A percentile compares a stretch with the other conserved stretches of the same genome.
These are phyloP conservation scores for Congeria kusceri DNA, from an alignment of 2,888 invertebrate genomes.

Conservation along the genomic window DNA sequence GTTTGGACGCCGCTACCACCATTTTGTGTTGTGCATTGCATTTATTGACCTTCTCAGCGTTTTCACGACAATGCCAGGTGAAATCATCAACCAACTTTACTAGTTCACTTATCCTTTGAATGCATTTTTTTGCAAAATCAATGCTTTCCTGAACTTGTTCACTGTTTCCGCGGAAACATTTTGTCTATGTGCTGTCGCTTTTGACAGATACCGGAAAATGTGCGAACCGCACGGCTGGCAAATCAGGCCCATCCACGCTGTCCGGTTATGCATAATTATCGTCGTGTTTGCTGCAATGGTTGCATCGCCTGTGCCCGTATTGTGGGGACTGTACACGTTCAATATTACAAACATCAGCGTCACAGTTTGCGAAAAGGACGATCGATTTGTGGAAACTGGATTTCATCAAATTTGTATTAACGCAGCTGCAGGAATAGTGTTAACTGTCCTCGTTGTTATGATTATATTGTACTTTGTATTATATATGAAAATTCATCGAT, in stretches of 20 bases:
- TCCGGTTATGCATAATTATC: background rate
- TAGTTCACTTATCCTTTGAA: constrained; percentile 12
- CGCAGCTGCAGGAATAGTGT: background rate
- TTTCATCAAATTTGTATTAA: background rate
- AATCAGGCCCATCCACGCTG: constrained; percentile 4
- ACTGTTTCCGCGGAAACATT: constrained; percentile 30
- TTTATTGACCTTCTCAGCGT: constrained; percentile 16
- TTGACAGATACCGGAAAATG: constrained; percentile 38
- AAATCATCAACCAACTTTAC: constrained; percentile 18
- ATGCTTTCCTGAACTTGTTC: constrained; percentile 45
- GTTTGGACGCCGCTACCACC: background rate
- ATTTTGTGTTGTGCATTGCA: constrained; percentile 20
- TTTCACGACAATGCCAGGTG: constrained; percentile 20
- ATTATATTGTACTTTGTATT: too few relatives aligned
- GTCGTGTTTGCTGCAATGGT: background rate
- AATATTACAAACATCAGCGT: background rate
- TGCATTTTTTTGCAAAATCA: constrained; percentile 30
- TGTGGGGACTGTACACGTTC: background rate
- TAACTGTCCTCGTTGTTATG: too few relatives aligned
- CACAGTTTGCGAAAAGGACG: constrained; percentile 1
- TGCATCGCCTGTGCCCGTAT: background rate
- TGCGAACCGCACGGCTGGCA: constrained; percentile 38
- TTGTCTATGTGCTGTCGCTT: constrained; percentile 29
- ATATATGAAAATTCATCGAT: too few relatives aligned
- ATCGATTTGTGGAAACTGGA: background rate